Conservation (phyloP, 1,140 invertebrate species). For the Gryon sp. region DNA sequence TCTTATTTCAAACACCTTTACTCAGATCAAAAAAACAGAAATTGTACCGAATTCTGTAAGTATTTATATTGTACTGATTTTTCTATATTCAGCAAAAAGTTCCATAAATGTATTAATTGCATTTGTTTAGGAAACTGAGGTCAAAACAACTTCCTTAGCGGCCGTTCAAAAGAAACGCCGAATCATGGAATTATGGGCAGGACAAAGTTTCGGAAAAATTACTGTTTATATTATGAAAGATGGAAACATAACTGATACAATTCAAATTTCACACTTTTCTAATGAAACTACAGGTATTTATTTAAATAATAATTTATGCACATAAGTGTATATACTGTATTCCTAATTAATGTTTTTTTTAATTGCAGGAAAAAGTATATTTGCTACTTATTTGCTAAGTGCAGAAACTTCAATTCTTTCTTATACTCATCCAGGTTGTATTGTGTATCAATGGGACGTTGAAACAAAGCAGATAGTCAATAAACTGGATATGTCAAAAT, state of each 20-base stretch:
- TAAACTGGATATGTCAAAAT: conserved; percentile 93
- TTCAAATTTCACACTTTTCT: conserved; percentile 64
- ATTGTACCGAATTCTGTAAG: conserved; percentile 61
- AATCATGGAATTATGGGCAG: conserved; percentile 83
- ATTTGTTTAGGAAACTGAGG: conserved; percentile 53
- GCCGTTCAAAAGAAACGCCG: conserved; percentile 70
- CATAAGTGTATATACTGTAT: background rate
- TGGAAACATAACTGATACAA: conserved; percentile 70
- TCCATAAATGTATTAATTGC: background rate
- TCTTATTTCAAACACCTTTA: conserved; percentile 79
- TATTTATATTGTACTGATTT: conserved; percentile 6
- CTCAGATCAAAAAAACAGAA: conserved; percentile 74
- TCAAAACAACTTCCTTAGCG: conserved; percentile 76
- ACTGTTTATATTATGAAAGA: conserved; percentile 84
- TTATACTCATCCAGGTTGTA: conserved; percentile 88
- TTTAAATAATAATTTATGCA: background rate
- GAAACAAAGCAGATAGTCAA: conserved; percentile 84
- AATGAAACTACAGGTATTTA: conserved; percentile 65
- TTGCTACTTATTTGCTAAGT: conserved; percentile 75
- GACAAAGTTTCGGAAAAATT: conserved; percentile 86
- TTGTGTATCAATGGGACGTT: conserved; percentile 92
- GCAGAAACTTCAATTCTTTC: conserved; percentile 85
- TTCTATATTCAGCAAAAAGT: no score
- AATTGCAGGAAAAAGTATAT: conserved; percentile 68
- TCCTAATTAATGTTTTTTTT: background rate